Conservation (phyloP, 2,113 vertebrate genomes). For the Channa maculata region DNA sequence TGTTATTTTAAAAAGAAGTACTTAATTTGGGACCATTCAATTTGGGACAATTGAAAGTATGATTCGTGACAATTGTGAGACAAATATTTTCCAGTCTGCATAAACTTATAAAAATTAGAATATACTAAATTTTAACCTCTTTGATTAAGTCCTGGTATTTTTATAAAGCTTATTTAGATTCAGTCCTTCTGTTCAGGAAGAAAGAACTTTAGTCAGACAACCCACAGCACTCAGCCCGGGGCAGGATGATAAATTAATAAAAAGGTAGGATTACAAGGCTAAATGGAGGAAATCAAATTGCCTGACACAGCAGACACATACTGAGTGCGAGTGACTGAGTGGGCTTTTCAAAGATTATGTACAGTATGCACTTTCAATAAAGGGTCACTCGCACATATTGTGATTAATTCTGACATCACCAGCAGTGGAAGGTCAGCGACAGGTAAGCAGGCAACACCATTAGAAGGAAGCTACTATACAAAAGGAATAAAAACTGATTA, state of each 20-base stretch:
- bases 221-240: slow-evolving; percentile 67
- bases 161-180: slow-evolving; percentile 30
- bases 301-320: slow-evolving; percentile 67
- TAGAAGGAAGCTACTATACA: neutral
- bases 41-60: no score
- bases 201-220: slow-evolving; percentile 57
- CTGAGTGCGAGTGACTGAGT: slow-evolving; percentile 48
- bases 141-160: neutral
- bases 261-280: slow-evolving; percentile 73
- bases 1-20: no score
- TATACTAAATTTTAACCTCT: no score
- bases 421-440: neutral
- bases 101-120: no score
- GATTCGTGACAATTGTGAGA: no score
- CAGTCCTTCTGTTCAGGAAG: slow-evolving; percentile 20
- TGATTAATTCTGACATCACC: neutral
- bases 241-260: slow-evolving; percentile 78
- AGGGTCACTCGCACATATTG: slow-evolving; percentile 4
- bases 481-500: slow-evolving; percentile 17
- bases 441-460: slow-evolving; percentile 3
- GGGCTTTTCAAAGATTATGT: slow-evolving; percentile 40
- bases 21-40: no score
- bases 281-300: slow-evolving; percentile 81
- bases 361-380: slow-evolving; percentile 21
- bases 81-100: no score